A percentile compares a stretch with the other conserved stretches of the same genome.
These are phyloP conservation scores for Picathartes gymnocephalus DNA, from an alignment of 2,113 vertebrate genomes.

Conservation along the genomic window DNA sequence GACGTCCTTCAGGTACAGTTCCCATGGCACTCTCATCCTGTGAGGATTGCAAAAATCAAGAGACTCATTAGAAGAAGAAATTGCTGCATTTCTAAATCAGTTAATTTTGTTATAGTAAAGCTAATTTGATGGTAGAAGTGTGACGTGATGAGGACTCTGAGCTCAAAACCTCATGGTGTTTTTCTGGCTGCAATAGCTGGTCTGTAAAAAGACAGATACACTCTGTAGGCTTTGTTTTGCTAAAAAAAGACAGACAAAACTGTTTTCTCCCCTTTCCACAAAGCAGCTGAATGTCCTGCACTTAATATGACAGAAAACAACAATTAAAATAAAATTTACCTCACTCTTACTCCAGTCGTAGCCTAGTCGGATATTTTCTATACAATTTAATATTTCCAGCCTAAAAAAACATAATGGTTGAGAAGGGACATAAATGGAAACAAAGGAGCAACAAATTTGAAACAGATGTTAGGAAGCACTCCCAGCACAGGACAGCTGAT, in stretches of 20 bases:
- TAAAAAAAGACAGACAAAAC: conserved; percentile 25
- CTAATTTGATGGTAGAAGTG: not conserved
- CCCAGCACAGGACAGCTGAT: conserved; percentile 2
- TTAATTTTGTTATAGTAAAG: not conserved
- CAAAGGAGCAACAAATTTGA: conserved; percentile 52
- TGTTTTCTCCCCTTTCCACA: not conserved
- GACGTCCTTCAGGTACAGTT: not conserved
- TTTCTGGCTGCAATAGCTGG: not conserved
- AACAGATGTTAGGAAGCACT: conserved; percentile 60
- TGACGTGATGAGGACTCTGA: not conserved
- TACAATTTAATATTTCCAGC: conserved; percentile 26
- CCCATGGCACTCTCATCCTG: not conserved
- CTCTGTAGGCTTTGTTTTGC: not conserved
- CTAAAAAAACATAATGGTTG: conserved; percentile 17
- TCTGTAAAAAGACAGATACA: not conserved
- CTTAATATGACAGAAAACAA: conserved; percentile 10
- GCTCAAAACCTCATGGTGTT: not conserved
- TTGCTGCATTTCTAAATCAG: not conserved
- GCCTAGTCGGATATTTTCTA: not conserved
- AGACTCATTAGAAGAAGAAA: not conserved
- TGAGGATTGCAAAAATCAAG: not conserved
- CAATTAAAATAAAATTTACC: conserved; percentile 46
- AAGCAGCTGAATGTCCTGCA: not conserved
- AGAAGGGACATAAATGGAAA: conserved; percentile 34
- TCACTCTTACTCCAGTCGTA: not conserved